These are phyloP conservation scores for Catocala nupta DNA, from an alignment of 2,888 invertebrate species.

Conservation along the genomic window DNA sequence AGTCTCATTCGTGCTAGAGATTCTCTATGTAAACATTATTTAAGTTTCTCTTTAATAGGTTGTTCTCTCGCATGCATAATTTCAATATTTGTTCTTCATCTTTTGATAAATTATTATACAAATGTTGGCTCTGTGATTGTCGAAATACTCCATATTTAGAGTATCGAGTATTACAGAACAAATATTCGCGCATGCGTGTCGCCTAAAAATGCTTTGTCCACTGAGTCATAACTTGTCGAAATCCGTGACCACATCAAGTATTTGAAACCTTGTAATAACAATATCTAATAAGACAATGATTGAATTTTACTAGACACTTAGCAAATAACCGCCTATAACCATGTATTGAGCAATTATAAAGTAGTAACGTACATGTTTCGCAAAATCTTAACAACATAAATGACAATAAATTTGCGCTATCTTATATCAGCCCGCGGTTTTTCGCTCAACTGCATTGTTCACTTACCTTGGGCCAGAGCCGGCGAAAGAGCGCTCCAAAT, in stretches of 20 bases:
- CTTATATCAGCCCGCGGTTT: constrained; percentile 50
- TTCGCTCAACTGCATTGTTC: constrained; percentile 69
- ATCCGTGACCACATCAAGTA: constrained; percentile 31
- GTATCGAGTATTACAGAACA: constrained; percentile 8
- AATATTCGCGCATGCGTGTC: constrained; percentile 32
- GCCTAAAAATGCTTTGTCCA: constrained; percentile 32
- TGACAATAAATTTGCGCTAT: constrained; percentile 44
- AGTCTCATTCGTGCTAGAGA: neutral
- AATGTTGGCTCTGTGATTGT: no score
- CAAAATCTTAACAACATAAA: constrained; percentile 27
- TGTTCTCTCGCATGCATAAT: neutral
- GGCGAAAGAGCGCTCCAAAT: constrained; percentile 81
- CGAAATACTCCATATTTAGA: constrained; percentile 7
- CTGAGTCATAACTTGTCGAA: constrained; percentile 48
- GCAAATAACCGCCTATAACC: neutral
- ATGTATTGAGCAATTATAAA: no score
- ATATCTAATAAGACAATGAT: constrained; percentile 6
- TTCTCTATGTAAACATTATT: neutral
- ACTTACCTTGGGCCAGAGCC: constrained; percentile 82
- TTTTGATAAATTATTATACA: no score
- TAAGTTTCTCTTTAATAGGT: constrained; percentile 3
- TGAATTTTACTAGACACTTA: neutral
- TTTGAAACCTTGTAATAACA: constrained; percentile 13
- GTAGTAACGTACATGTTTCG: constrained; percentile 17
- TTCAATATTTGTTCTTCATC: neutral